Conservation (phyloP, 2,797 vertebrate genomes). For the Enteromius trimaculatus region DNA sequence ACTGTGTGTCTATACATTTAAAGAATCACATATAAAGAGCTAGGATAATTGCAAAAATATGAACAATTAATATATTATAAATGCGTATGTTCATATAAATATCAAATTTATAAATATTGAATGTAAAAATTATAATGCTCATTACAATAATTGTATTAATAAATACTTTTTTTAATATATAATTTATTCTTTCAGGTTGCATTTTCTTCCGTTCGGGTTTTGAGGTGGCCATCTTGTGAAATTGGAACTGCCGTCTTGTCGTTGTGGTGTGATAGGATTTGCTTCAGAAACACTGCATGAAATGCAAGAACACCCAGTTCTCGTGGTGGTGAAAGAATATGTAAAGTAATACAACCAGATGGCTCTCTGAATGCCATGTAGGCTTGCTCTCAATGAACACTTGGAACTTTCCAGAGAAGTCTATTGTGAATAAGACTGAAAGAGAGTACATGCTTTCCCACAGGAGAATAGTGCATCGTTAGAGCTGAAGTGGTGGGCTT, state of each 20-base stretch:
- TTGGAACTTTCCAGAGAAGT: constrained; percentile 78
- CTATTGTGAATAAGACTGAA: constrained; percentile 78
- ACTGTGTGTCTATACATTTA: not conserved
- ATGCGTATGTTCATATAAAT: not conserved
- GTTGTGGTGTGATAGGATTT: constrained; percentile 67
- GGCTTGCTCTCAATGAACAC: constrained; percentile 74
- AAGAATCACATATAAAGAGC: not conserved
- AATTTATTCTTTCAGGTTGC: not conserved
- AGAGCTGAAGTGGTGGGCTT: constrained; percentile 50
- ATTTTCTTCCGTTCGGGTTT: constrained; percentile 37
- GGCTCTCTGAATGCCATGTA: constrained; percentile 77
- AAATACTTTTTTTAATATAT: not conserved
- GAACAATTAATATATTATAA: not conserved
- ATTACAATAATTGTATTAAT: not conserved
- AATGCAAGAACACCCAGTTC: constrained; percentile 76
- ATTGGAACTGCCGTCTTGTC: constrained; percentile 73
- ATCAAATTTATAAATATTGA: not conserved
- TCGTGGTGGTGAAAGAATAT: constrained; percentile 82
- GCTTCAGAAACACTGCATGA: constrained; percentile 70
- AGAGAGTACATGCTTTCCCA: constrained; percentile 76
- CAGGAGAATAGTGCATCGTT: constrained; percentile 69
- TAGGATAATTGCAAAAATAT: not conserved
- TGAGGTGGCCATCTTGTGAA: constrained; percentile 73
- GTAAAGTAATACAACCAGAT: constrained; percentile 86
- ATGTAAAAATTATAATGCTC: not conserved